Evolutionary conservation across 2,888 invertebrate species (phyloP).

Genomic region (Catotricha subobsoleta): DNA sequence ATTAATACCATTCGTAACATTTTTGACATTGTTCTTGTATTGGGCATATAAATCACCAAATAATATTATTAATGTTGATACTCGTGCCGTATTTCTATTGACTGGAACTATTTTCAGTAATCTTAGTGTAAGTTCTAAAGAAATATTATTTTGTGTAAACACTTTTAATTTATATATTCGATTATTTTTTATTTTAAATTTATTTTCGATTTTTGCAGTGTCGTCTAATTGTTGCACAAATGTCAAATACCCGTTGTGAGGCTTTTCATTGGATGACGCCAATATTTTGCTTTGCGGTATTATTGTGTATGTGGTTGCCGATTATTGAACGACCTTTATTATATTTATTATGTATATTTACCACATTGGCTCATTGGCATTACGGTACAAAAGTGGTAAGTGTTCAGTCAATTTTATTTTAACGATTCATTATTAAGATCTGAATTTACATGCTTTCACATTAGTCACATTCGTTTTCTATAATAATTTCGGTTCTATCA

Average conservation of each 20-base stretch:
- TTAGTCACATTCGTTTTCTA: too few relatives aligned
- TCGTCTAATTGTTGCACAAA: slow-evolving; percentile 91
- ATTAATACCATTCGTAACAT: slow-evolving; percentile 53
- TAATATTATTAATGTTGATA: slow-evolving; percentile 63
- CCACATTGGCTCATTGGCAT: slow-evolving; percentile 67
- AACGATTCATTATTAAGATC: slow-evolving; percentile 7
- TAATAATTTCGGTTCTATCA: too few relatives aligned
- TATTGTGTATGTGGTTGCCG: slow-evolving; percentile 21
- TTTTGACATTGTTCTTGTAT: slow-evolving; percentile 53
- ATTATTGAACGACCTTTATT: slow-evolving; percentile 49
- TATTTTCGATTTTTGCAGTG: slow-evolving; percentile 44
- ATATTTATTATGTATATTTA: slow-evolving; percentile 47
- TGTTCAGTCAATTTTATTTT: slow-evolving; percentile 13
- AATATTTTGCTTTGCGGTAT: slow-evolving; percentile 20
- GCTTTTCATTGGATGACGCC: slow-evolving; percentile 33
- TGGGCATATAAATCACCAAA: slow-evolving; percentile 75
- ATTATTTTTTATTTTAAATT: slow-evolving; percentile 1
- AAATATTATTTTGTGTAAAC: too few relatives aligned
- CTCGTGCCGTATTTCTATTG: slow-evolving; percentile 70
- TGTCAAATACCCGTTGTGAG: slow-evolving; percentile 89
- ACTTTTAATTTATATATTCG: slow-evolving; percentile 2
- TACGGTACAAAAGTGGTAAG: slow-evolving; percentile 87
- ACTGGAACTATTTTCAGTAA: slow-evolving; percentile 95
- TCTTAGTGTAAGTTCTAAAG: slow-evolving; percentile 91
- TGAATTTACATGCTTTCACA: too few relatives aligned